Conservation (phyloP, 1,140 invertebrate genomes). For the Lanistes nyassanus region DNA sequence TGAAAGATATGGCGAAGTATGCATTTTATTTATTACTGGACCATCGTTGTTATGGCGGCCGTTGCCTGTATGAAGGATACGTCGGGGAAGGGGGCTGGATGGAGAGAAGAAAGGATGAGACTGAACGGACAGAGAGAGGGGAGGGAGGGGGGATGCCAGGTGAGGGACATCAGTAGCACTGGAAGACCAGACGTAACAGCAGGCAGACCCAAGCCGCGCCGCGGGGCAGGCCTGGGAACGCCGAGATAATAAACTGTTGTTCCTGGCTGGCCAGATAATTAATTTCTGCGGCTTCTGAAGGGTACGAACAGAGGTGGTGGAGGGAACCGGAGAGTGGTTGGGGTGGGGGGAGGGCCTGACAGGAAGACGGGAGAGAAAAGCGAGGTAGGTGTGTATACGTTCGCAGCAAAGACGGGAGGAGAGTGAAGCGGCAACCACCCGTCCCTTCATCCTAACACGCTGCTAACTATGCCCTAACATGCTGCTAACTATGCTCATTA, state of each 20-base stretch:
- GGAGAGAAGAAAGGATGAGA: too few relatives aligned
- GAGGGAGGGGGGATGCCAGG: slow-evolving; percentile 3
- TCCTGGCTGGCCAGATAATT: slow-evolving; percentile 24
- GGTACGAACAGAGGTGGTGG: too few relatives aligned
- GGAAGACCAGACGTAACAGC: background rate
- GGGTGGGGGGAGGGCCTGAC: background rate
- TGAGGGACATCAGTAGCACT: background rate
- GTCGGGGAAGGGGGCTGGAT: too few relatives aligned
- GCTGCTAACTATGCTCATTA: too few relatives aligned
- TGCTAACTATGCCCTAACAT: too few relatives aligned
- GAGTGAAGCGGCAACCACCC: too few relatives aligned
- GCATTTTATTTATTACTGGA: too few relatives aligned
- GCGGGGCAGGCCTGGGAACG: slow-evolving; percentile 10
- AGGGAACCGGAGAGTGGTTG: too few relatives aligned
- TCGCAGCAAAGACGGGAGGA: background rate
- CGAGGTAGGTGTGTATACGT: background rate
- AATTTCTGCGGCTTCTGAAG: slow-evolving; percentile 22
- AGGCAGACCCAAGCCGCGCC: background rate
- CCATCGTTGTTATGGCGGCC: too few relatives aligned
- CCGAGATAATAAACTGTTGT: slow-evolving; percentile 25
- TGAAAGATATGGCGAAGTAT: too few relatives aligned
- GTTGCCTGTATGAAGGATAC: too few relatives aligned
- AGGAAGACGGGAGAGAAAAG: background rate
- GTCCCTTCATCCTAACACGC: too few relatives aligned
- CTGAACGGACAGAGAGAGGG: slow-evolving; percentile 11